Evolutionary conservation across 2,113 vertebrate species (phyloP), one percentile per base, ranked within the genome.

Genomic region (Haplochromis burtoni): DNA sequence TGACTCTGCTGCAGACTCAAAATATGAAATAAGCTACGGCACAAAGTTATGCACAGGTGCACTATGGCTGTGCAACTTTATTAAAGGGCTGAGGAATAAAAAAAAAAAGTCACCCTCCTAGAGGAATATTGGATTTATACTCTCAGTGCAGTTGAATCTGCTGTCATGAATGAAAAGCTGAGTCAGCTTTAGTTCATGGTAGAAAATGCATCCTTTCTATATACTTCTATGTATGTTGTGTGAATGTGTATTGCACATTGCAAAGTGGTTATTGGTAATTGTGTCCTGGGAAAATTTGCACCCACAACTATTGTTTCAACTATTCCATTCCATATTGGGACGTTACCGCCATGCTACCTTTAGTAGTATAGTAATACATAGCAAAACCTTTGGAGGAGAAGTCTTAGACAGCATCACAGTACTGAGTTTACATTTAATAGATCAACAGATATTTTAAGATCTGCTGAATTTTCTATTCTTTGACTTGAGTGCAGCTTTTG

Each of bases 41-140:
- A 24, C 78, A 80, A 54, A 53, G n/a, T 80, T 1, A 80, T 80
- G 78, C 78, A 80, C 31, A 80, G 31, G 78, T 49, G 49, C 51
- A 24, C 31, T 54, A 21, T 54, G 2, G 49, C 49, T 54, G 31
- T 54, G 49, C 19, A 55, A 33, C 31, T 80, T 80, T 80, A 55
- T 55, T 80, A 80, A 80, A 80, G 31, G 29, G 12, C 31, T 5
- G 78, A 54, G 31, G 78, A 55, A 80, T 78, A 51, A 68, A 13
- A 40, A 13, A 13, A 40, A 68, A 78, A 78, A 49, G 45, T 78
- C 71, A n/a, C 26, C 45, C 73, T 78, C 73, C 19, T 31, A 78
- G 45, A 33, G 73, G n/a, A 80, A 80, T 80, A 80, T 54, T 80
- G 49, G 49, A 80, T 80, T 80, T 38, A 38, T 54, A 16, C 78